Percentiles rank a stretch among this genome's conserved stretches.
Conservation (phyloP, 2,888 invertebrate genomes). For the Neoitamus cyanurus region DNA sequence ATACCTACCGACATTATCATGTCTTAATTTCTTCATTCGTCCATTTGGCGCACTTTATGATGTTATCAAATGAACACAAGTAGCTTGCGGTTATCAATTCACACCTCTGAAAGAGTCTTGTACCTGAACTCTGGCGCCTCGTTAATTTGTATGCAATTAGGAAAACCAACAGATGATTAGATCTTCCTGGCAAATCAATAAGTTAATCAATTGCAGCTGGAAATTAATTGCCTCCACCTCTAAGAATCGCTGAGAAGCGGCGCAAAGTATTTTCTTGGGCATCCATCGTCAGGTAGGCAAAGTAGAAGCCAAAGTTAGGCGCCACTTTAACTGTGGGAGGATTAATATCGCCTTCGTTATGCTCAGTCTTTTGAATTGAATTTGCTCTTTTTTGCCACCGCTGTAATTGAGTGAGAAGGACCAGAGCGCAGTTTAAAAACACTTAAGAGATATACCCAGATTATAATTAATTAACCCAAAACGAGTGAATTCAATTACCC, state of each 20-base stretch:
- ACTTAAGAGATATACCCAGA: not conserved
- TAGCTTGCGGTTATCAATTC: not conserved
- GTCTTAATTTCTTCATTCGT: not conserved
- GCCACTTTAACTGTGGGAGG: not conserved
- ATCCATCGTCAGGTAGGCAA: not conserved
- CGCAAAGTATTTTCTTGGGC: not conserved
- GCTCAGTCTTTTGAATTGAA: not conserved
- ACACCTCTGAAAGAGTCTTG: not conserved
- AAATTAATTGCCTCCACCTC: constrained; percentile 14
- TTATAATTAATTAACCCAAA: not conserved
- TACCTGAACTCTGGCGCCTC: not conserved
- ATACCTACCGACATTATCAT: no score
- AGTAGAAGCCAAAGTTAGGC: not conserved
- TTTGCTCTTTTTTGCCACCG: not conserved
- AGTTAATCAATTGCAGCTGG: not conserved
- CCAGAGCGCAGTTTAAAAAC: not conserved
- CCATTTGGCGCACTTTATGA: not conserved
- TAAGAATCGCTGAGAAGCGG: not conserved
- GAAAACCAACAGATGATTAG: not conserved
- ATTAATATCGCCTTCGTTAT: not conserved
- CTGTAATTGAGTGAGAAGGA: not conserved
- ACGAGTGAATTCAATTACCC: not conserved
- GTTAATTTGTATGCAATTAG: constrained; percentile 25
- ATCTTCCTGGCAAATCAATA: constrained; percentile 3
- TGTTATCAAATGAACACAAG: not conserved